Evolutionary conservation across 2,797 vertebrate genomes (phyloP).

Genomic region (Notamacropus eugenii): DNA sequence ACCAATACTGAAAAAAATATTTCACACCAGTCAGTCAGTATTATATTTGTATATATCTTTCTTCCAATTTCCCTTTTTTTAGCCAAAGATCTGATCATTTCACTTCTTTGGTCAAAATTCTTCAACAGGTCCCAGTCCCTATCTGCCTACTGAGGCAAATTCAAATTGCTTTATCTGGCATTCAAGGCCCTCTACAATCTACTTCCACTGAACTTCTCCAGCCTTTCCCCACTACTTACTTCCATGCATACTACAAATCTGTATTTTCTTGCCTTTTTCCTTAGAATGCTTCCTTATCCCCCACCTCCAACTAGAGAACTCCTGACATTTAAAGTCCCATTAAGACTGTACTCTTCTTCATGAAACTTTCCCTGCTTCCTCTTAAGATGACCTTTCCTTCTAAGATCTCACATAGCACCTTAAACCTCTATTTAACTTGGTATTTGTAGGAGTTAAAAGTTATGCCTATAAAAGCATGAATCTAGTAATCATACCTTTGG

Average conservation of each 20-base stretch:
- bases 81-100: neutral
- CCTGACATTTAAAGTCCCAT: neutral
- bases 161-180: neutral
- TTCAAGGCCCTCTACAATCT: neutral
- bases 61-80: neutral
- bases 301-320: neutral
- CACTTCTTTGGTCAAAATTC: neutral
- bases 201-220: neutral
- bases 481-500: neutral
- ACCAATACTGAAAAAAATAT: neutral
- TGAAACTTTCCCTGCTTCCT: neutral
- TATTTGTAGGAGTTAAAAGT: neutral
- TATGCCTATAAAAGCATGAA: neutral
- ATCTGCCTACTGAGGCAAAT: neutral
- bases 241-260: neutral
- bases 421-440: neutral
- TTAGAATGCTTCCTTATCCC: neutral
- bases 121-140: too few relatives aligned
- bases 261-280: neutral
- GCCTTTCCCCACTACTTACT: neutral
- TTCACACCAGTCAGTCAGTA: neutral
- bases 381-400: neutral
- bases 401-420: neutral
- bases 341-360: neutral
- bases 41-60: neutral